These are phyloP conservation scores for Notarius lentiginosus DNA, from an alignment of 2,113 vertebrate genomes.

Conservation along the genomic window DNA sequence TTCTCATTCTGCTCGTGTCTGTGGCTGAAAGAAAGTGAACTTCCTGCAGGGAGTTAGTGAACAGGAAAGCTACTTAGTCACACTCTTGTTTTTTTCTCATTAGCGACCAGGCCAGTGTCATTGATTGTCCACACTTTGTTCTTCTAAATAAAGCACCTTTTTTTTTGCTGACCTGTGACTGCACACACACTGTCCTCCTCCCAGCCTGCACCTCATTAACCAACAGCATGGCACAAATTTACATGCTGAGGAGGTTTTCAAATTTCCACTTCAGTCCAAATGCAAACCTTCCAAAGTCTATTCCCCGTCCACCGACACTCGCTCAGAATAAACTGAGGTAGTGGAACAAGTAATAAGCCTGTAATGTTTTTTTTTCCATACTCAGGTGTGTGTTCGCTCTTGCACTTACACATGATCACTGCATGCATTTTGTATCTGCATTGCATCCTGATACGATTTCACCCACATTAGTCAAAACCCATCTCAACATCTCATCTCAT, in stretches of 20 bases:
- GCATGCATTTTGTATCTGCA: not conserved
- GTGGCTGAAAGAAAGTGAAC: conserved; percentile 18
- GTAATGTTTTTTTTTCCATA: not conserved
- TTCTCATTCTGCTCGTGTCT: conserved; percentile 24
- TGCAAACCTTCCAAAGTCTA: not conserved
- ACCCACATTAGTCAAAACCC: not conserved
- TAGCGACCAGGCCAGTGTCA: conserved; percentile 2
- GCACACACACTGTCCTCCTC: not conserved
- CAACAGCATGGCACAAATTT: not conserved
- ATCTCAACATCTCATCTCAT: too few species aligned
- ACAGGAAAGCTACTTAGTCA: conserved; percentile 19
- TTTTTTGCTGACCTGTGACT: conserved; percentile 15
- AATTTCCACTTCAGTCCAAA: not conserved
- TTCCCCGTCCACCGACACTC: not conserved
- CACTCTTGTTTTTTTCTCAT: conserved; percentile 29
- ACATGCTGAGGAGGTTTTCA: not conserved
- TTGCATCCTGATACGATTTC: not conserved
- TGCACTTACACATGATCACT: not conserved
- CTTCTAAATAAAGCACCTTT: not conserved
- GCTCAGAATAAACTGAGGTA: not conserved
- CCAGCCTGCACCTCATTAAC: conserved; percentile 5
- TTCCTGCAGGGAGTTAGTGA: conserved; percentile 20
- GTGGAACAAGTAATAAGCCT: conserved; percentile 15
- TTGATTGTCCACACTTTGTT: conserved; percentile 18
- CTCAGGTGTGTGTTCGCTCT: not conserved